phyloP scores from a whole-genome alignment of 2,113 vertebrate species.

The Brevimyrus niger region DNA sequence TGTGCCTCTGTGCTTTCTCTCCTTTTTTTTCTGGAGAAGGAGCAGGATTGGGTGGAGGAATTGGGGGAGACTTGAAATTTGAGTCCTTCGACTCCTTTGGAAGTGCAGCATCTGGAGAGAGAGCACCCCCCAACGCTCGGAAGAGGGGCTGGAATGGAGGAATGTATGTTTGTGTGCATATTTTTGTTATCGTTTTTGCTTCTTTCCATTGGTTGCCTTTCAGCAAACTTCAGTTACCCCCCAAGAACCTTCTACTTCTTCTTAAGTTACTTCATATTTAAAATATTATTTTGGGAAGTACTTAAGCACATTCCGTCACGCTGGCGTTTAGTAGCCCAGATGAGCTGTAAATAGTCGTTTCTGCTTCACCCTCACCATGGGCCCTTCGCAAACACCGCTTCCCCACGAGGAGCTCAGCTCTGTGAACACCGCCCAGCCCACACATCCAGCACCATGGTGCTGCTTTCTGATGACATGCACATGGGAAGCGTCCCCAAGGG shows the following conservation, averaged over 20 bases:
- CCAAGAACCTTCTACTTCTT: not conserved
- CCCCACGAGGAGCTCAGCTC: not conserved
- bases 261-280: not conserved
- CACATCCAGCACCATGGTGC: not conserved
- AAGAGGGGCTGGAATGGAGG: not conserved
- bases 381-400: not conserved
- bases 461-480: not conserved
- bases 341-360: not conserved
- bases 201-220: not conserved
- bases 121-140: not conserved
- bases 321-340: not conserved
- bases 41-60: not conserved
- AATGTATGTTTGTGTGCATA: constrained; percentile 11
- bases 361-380: not conserved
- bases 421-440: not conserved
- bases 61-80: constrained; percentile 14
- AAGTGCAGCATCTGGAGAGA: not conserved
- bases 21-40: not conserved
- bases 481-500: not conserved
- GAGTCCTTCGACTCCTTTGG: not conserved
- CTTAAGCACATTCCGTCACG: not conserved
- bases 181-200: not conserved
- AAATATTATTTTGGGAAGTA: not conserved
- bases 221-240: not conserved
- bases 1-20: not conserved